A percentile compares a stretch with the other conserved stretches of the same genome.
Conservation (phyloP, 2,113 vertebrate species). For the Cettia cetti region DNA sequence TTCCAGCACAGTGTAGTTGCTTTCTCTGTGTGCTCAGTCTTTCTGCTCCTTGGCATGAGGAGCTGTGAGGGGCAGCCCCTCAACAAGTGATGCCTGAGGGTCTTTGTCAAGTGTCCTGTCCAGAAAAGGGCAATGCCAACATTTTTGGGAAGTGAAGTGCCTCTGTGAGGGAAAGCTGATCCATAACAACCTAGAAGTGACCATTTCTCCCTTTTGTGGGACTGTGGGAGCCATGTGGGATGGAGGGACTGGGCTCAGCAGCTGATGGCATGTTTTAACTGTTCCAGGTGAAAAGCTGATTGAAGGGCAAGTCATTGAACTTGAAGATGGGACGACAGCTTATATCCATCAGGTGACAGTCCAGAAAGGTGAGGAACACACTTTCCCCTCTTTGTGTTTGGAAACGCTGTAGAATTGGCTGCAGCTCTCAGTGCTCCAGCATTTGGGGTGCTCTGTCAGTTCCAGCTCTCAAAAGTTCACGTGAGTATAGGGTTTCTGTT, state of each 20-base stretch:
- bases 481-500: not conserved
- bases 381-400: not conserved
- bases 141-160: not conserved
- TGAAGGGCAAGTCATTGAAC: conserved; percentile 79
- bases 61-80: not conserved
- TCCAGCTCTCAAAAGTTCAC: not conserved
- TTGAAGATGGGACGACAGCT: conserved; percentile 81
- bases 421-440: not conserved
- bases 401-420: not conserved
- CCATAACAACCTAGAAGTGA: not conserved
- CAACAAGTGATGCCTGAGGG: not conserved
- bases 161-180: not conserved
- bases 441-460: not conserved
- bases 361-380: conserved; percentile 75
- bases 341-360: conserved; percentile 80
- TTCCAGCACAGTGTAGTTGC: not conserved
- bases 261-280: not conserved
- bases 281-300: conserved; percentile 76
- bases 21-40: not conserved
- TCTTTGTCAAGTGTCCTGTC: not conserved
- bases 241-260: not conserved
- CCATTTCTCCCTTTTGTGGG: not conserved
- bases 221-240: not conserved
- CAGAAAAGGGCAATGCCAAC: not conserved
- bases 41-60: not conserved